These are phyloP conservation scores for Hozukius guyotensis DNA, from an alignment of 2,797 vertebrate genomes.

Conservation along the genomic window DNA sequence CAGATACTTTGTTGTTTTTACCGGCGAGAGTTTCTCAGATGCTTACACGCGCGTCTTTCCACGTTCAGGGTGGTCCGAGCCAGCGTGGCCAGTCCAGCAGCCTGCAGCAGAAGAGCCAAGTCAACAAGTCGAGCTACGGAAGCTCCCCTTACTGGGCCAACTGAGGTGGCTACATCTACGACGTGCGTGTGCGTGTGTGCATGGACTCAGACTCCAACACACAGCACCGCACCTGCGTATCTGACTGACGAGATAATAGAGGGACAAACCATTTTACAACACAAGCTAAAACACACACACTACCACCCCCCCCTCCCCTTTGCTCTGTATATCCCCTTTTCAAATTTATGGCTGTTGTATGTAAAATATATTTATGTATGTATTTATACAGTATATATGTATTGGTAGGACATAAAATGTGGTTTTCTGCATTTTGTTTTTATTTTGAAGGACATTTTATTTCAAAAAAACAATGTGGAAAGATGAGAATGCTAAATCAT, in stretches of 20 bases:
- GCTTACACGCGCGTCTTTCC: neutral
- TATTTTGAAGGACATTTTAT: constrained; percentile 86
- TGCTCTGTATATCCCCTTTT: constrained; percentile 90
- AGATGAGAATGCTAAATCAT: constrained; percentile 80
- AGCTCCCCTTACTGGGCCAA: constrained; percentile 97
- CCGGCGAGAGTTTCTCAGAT: neutral
- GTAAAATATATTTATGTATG: constrained; percentile 99
- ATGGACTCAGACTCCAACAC: constrained; percentile 35
- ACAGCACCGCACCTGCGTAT: constrained; percentile 61
- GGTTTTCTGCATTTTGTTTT: constrained; percentile 87
- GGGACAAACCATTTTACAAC: constrained; percentile 76
- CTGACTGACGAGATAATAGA: constrained; percentile 79
- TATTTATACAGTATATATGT: constrained; percentile 98
- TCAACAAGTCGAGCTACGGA: constrained; percentile 94
- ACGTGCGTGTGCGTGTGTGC: neutral
- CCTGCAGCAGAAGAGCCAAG: constrained; percentile 98
- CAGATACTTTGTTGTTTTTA: neutral
- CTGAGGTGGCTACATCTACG: constrained; percentile 72
- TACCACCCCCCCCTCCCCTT: constrained; percentile 76
- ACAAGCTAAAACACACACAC: constrained; percentile 78
- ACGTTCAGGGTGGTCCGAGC: constrained; percentile 86
- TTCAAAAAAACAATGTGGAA: constrained; percentile 78
- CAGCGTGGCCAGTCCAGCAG: constrained; percentile 92
- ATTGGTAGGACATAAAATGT: constrained; percentile 91
- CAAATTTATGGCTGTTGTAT: constrained; percentile 94